These are phyloP conservation scores for Drosophila bocqueti DNA, from an alignment of 1,140 invertebrate species.

Conservation along the genomic window DNA sequence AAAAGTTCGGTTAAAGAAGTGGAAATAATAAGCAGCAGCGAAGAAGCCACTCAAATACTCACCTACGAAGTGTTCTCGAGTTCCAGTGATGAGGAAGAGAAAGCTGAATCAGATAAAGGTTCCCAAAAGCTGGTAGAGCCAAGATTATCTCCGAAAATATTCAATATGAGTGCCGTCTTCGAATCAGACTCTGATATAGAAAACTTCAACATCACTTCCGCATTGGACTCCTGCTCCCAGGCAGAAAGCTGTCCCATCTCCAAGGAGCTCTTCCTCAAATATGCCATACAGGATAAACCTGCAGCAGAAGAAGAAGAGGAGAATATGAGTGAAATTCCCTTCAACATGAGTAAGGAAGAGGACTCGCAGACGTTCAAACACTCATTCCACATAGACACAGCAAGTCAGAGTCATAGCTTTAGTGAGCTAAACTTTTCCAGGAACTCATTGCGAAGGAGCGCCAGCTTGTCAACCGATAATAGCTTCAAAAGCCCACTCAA, in stretches of 20 bases:
- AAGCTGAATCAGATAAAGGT: not conserved
- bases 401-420: conserved; percentile 11
- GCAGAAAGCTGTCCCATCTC: conserved; percentile 22
- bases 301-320: not conserved
- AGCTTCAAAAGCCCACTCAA: conserved; percentile 57
- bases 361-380: not conserved
- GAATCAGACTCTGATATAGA: conserved; percentile 30
- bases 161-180: not conserved
- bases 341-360: not conserved
- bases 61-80: conserved; percentile 42
- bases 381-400: conserved; percentile 1
- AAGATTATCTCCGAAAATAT: not conserved
- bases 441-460: conserved; percentile 27
- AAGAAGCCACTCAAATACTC: conserved; percentile 12
- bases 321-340: not conserved
- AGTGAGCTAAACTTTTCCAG: conserved; percentile 33
- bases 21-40: conserved; percentile 13
- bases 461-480: conserved; percentile 43
- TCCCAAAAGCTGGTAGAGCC: conserved; percentile 4
- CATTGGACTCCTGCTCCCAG: not conserved
- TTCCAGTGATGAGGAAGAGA: conserved; percentile 74
- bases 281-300: not conserved
- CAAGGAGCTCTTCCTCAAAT: conserved; percentile 36
- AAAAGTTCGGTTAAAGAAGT: conserved; percentile 49
- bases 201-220: conserved; percentile 9